Evolutionary conservation across 2,113 vertebrate genomes (phyloP), one percentile per base, ranked within the genome.

Genomic region (Chaetodon trifascialis): DNA sequence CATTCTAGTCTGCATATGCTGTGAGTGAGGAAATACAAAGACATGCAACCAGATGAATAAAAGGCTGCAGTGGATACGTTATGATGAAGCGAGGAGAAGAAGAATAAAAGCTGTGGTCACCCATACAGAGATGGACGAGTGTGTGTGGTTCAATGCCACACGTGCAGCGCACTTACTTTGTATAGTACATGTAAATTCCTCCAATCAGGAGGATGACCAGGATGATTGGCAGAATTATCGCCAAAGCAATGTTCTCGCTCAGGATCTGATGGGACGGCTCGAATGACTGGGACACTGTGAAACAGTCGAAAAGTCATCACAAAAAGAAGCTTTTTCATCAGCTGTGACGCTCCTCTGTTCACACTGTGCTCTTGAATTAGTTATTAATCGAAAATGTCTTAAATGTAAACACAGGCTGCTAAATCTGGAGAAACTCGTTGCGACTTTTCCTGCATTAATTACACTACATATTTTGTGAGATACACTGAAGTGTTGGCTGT

Each of bases 131-230:
- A 36, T 8, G 9, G n/a, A 42, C 19, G 16, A 38, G 17, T 30
- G 19, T 34, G 44, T 42, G 62, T 9, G 34, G 15, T 25, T 40
- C 34, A 25, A 19, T 10, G 4, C 21, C 2, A 34, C 21, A 30
- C 14, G 8, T 59, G 30, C 30, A 40, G 11, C 14, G 16, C 3
- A 94, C 96, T 96, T 88, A 98, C 97, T 97, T 98, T 88, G 97
- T 97, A 59, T 98, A 98, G 88, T 97, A 97, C 94, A 98, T 95
- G 86, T 98, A 98, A 79, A 98, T 97, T 25, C 97, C 97, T 79
- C 96, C 97, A 89, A 97, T 97, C n/a, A 98, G 94, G 19, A 98
- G 91, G 71, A 97, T 96, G 89, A 97, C 97, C 86, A 98, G 85
- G 88, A 97, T 96, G 21, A 98, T 96, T 62, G 97, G 97, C 90